Conservation (phyloP, 2,888 invertebrate genomes). For the Lochmaea capreae region DNA sequence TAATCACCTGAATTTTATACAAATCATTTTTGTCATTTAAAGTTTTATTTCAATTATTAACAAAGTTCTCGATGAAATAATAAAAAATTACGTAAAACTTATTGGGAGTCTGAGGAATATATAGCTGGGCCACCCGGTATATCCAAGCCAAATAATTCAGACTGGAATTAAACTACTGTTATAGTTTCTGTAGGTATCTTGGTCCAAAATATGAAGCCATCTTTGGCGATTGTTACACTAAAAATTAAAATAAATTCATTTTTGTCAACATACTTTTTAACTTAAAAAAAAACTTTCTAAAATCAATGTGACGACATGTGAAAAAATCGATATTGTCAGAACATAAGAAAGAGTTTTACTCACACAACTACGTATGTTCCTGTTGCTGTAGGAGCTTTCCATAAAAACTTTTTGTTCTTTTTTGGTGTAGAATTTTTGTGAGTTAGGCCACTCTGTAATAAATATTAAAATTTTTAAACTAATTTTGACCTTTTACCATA, state of each 20-base stretch:
- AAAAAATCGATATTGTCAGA: too few species aligned
- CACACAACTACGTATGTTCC: conserved; percentile 75
- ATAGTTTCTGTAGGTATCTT: conserved; percentile 73
- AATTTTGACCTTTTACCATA: too few species aligned
- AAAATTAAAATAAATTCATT: conserved; percentile 54
- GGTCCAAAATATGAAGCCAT: conserved; percentile 79
- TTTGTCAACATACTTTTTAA: too few species aligned
- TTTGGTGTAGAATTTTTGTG: conserved; percentile 76
- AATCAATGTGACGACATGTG: too few species aligned
- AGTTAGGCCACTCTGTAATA: conserved; percentile 74
- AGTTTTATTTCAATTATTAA: background rate
- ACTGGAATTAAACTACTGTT: conserved; percentile 64
- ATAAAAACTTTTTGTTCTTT: conserved; percentile 70
- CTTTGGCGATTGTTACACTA: conserved; percentile 76
- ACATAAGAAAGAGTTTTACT: conserved; percentile 49
- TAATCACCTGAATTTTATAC: too few species aligned
- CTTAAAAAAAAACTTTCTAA: too few species aligned
- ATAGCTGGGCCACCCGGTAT: background rate
- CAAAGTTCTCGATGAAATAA: too few species aligned
- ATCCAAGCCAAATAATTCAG: background rate
- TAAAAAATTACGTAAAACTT: background rate
- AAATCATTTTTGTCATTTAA: too few species aligned
- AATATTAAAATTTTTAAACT: too few species aligned
- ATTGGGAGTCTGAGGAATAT: background rate
- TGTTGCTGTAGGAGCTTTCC: conserved; percentile 74